Base-by-base conservation (phyloP, 2,113 vertebrate species). In the Cynocephalus volans region DNA sequence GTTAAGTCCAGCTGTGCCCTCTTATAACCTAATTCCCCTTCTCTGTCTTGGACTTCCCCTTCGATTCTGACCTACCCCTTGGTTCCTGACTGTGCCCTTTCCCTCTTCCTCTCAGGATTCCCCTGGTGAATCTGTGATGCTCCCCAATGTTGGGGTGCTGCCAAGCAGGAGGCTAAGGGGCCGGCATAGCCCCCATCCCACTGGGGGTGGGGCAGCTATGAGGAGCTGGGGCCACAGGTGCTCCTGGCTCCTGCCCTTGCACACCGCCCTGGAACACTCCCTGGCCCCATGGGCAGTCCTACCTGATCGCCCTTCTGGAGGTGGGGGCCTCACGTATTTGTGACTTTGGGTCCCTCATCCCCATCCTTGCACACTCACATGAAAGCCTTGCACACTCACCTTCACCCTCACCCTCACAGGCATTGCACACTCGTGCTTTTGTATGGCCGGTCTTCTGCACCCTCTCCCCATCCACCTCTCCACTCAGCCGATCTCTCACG, bases 71-170 rank as follows among this genome's bases (percentile, higher is more conserved):
- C 95, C 81, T 81, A 18, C 85, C 84, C 80, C 50, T 50, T 79
- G 65, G 83, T 90, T 97, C 96, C 93, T 98, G 97, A 98, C 87
- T 97, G 4, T 77, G 36, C 87, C 90, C 97, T 97, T 96, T 98
- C 90, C 97, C 97, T 98, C 89, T 97, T 96, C 98, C 90, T 76
- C 97, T 89, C 95, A 99, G 99, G 98, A 99, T 99, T 93, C 99
- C 99, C 77, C 97, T 99, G 98, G 99, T 99, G 98, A 99, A 99
- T 98, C 99, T 99, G 99, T 99, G 98, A 99, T 0, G 45, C 77
- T 85, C 93, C 97, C 77, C 96, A 95, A 31, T 87, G 95, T 95
- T 93, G 97, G 95, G 93, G 95, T 89, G 95, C 97, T 73, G 82
- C 97, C 97, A 97, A 97, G 97, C 97, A 97, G 97, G 96, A 97